Conservation (phyloP, 2,113 vertebrate genomes). For the Perca flavescens region DNA sequence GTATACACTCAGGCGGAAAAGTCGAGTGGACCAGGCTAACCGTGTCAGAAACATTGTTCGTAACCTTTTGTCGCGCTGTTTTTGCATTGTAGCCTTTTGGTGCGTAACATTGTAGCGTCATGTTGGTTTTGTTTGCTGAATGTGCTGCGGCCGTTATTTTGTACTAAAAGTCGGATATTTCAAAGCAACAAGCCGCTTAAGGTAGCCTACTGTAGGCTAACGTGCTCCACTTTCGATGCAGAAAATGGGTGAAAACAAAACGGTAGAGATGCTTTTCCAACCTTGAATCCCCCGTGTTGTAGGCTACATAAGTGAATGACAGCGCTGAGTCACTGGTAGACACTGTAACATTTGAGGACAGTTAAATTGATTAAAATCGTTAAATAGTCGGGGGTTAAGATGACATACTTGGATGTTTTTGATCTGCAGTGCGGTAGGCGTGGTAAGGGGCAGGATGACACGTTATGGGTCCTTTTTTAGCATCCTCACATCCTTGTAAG, state of each 20-base stretch:
- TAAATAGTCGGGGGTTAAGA: conserved; percentile 8
- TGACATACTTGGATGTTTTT: conserved; percentile 67
- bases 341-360: neutral
- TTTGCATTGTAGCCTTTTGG: neutral
- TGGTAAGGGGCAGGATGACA: conserved; percentile 68
- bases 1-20: conserved; percentile 33
- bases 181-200: conserved; percentile 21
- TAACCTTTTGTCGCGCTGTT: neutral
- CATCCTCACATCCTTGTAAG: conserved; percentile 69
- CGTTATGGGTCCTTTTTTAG: conserved; percentile 54
- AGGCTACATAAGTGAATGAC: neutral
- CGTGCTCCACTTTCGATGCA: conserved; percentile 27
- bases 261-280: neutral
- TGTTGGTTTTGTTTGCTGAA: conserved; percentile 15
- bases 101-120: conserved; percentile 8
- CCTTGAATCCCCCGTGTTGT: neutral
- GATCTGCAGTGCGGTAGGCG: conserved; percentile 85
- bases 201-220: conserved; percentile 34
- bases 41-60: neutral
- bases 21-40: conserved; percentile 46
- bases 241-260: conserved; percentile 7
- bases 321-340: conserved; percentile 40
- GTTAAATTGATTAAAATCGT: conserved; percentile 17
- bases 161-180: conserved; percentile 27
- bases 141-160: conserved; percentile 21